Conservation (phyloP, 2,888 invertebrate species). For the Dorcus hopei region DNA sequence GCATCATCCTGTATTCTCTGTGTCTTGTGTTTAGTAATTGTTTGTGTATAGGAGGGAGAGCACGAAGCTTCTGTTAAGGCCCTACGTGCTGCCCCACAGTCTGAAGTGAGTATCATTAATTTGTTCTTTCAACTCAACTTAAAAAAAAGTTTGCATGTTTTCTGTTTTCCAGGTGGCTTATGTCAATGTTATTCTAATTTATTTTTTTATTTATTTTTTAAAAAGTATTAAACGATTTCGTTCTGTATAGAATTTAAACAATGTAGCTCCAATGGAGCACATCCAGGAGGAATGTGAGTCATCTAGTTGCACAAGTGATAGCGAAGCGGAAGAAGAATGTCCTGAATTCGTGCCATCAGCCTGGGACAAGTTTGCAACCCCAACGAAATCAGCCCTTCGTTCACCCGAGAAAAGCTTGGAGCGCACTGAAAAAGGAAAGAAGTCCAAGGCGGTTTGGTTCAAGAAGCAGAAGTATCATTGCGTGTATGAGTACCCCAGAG, state of each 20-base stretch:
- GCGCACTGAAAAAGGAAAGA: constrained; percentile 30
- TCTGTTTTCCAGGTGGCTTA: neutral
- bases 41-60: constrained; percentile 47
- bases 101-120: constrained; percentile 38
- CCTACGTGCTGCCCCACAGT: constrained; percentile 46
- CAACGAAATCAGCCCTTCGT: constrained; percentile 70
- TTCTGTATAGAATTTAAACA: constrained; percentile 19
- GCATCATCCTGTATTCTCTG: neutral
- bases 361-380: constrained; percentile 76
- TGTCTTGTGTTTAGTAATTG: constrained; percentile 16
- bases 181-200: neutral
- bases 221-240: neutral
- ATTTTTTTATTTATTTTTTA: neutral
- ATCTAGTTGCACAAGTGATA: constrained; percentile 40
- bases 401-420: constrained; percentile 56
- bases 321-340: constrained; percentile 65
- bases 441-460: constrained; percentile 63
- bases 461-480: constrained; percentile 81
- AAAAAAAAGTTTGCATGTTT: too few species aligned
- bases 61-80: constrained; percentile 50
- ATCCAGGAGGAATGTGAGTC: constrained; percentile 38
- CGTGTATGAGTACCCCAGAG: constrained; percentile 80
- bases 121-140: neutral
- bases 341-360: constrained; percentile 73
- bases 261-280: constrained; percentile 32